Evolutionary conservation across 1,140 invertebrate genomes (phyloP), one percentile per base, ranked within the genome.

Genomic region (Drosophila nasuta): DNA sequence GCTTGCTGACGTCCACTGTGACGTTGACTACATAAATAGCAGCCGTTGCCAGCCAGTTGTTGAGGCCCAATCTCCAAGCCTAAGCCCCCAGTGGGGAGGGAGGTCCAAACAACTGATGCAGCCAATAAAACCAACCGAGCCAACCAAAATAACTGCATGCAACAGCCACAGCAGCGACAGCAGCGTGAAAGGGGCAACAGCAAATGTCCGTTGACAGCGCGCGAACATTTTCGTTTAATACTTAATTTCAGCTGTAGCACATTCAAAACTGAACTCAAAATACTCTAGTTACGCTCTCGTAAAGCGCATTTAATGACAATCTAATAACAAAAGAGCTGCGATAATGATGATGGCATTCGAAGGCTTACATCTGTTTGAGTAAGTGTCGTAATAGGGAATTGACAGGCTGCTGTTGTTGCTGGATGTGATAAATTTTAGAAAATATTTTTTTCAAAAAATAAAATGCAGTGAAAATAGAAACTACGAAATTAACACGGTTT

Each of bases 71-170:
- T 25, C 20, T 25, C 20, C 20, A 25, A 25, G 20, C 20, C 20
- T 25, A 25, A 25, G 20, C 20, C 20, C 20, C 20, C 20, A 25
- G 20, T 25, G 20, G 20, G 35, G 17, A n/a, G 46, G 20, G 35
- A 38, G 35, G 35, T 7, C 35, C 8, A 30, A 25, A 35, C 68
- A 43, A 49, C 70, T 73, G 58, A 63, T 70, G 72, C 58, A 71
- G 80, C 77, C 85, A 88, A 88, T 87, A 88, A 88, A 89, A 83
- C 74, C 83, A 83, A 89, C 54, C 83, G 77, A 80, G 54, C 56
- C 85, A 69, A 66, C 81, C 54, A 54, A 82, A 86, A 87, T 82
- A 72, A 77, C 83, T 54, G 80, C 74, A 77, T 66, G 35, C 35
- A 38, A 38, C 35, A 38, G 10, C 10, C 35, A 11, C 43, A n/a